Conservation (phyloP, 2,113 vertebrate genomes). For the Catharus bicknelli region DNA sequence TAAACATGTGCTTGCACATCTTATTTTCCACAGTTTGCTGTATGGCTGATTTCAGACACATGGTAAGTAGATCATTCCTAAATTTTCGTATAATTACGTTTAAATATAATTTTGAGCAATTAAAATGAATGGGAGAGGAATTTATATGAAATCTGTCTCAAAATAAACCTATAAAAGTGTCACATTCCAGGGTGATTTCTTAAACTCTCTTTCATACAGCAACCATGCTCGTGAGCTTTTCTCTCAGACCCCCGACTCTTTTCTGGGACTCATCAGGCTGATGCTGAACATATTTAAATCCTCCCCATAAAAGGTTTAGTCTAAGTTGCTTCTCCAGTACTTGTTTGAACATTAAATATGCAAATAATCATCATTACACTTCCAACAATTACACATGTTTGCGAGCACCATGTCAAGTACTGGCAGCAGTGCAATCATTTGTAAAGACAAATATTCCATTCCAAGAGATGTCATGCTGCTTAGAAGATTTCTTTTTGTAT, state of each 20-base stretch:
- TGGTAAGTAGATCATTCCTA: constrained; percentile 48
- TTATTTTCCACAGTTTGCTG: constrained; percentile 30
- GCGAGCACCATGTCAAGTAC: constrained; percentile 84
- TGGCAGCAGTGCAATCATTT: constrained; percentile 84
- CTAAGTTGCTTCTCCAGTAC: constrained; percentile 80
- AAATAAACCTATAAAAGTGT: constrained; percentile 36
- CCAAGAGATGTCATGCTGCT: constrained; percentile 96
- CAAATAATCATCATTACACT: constrained; percentile 88
- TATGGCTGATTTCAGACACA: constrained; percentile 58
- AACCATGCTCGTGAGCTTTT: constrained; percentile 27
- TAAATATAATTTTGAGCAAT: constrained; percentile 64
- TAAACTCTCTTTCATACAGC: constrained; percentile 26
- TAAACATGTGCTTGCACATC: constrained; percentile 33
- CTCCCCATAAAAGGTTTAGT: constrained; percentile 77
- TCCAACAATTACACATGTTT: constrained; percentile 87
- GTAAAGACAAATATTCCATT: constrained; percentile 90
- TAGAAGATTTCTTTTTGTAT: constrained; percentile 88
- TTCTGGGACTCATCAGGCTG: constrained; percentile 71
- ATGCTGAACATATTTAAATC: constrained; percentile 76
- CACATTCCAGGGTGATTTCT: neutral
- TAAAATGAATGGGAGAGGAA: constrained; percentile 45
- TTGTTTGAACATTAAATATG: constrained; percentile 88
- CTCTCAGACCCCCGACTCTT: constrained; percentile 46
- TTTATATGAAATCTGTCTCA: constrained; percentile 51
- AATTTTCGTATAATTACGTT: constrained; percentile 44